A percentile compares a stretch with the other conserved stretches of the same genome.
phyloP scores from a whole-genome alignment of 2,888 invertebrate genomes.

The Villa cingulata region DNA sequence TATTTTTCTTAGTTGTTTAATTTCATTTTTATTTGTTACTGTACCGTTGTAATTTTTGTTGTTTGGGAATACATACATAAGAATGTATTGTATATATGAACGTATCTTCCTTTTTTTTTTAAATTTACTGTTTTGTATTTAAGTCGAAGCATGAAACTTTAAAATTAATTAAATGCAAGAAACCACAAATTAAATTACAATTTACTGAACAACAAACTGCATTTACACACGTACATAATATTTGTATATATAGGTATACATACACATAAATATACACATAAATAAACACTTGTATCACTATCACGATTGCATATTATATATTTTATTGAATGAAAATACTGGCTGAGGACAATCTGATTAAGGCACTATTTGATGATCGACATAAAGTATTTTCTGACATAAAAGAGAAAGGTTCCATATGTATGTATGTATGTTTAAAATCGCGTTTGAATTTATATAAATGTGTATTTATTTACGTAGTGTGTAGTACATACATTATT shows the following conservation, averaged over 20 bases:
- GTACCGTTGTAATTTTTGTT: too few species aligned
- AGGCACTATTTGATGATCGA: not conserved
- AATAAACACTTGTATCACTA: too few species aligned
- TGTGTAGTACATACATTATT: too few species aligned
- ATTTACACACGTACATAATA: not conserved
- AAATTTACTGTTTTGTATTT: not conserved
- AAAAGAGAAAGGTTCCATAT: not conserved
- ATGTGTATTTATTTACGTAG: too few species aligned
- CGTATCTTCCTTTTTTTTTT: not conserved
- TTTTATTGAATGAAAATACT: too few species aligned
- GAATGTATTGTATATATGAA: too few species aligned
- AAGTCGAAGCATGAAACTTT: not conserved
- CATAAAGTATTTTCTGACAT: not conserved
- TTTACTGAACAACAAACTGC: not conserved
- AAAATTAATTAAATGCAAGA: slow-evolving; percentile 8
- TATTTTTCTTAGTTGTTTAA: too few species aligned
- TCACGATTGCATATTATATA: too few species aligned
- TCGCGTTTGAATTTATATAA: too few species aligned
- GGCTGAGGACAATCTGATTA: not conserved
- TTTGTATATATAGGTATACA: not conserved
- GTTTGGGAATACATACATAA: too few species aligned
- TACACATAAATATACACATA: not conserved
- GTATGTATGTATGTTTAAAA: too few species aligned
- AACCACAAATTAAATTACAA: slow-evolving; percentile 4
- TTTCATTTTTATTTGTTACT: too few species aligned